Percentiles rank a stretch among this genome's conserved stretches.
Evolutionary conservation across 2,797 vertebrate species (phyloP).

Genomic region (Sebastes wilsoni): DNA sequence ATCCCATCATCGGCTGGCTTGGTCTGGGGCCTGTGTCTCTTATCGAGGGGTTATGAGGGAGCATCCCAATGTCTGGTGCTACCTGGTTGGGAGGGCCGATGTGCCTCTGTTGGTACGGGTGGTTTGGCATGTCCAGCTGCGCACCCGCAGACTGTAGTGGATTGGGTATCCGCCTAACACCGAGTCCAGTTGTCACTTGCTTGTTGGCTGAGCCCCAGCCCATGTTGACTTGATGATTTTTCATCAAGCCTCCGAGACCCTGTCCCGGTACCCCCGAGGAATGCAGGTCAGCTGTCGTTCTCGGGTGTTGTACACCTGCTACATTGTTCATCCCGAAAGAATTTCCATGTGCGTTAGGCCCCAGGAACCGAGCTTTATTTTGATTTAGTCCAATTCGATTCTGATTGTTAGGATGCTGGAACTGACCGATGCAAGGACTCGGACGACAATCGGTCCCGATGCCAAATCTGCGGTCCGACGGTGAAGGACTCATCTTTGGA

Average conservation of each 20-base stretch:
- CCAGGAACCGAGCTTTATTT: constrained; percentile 84
- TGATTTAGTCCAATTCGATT: constrained; percentile 83
- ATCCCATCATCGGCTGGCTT: constrained; percentile 81
- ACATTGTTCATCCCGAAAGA: constrained; percentile 83
- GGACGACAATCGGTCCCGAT: constrained; percentile 83
- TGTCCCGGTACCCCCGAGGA: constrained; percentile 76
- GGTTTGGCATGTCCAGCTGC: constrained; percentile 81
- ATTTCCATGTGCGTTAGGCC: constrained; percentile 78
- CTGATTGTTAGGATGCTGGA: constrained; percentile 86
- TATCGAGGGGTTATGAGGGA: constrained; percentile 83
- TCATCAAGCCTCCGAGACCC: constrained; percentile 82
- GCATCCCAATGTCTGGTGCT: constrained; percentile 85
- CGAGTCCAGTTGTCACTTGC: constrained; percentile 82
- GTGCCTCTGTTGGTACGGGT: constrained; percentile 86
- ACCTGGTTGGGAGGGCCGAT: constrained; percentile 87
- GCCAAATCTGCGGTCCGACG: constrained; percentile 85
- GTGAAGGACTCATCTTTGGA: constrained; percentile 83
- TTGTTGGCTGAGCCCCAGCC: constrained; percentile 86
- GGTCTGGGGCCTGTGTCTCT: constrained; percentile 84
- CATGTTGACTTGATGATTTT: constrained; percentile 69
- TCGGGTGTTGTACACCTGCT: constrained; percentile 81
- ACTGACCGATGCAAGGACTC: constrained; percentile 78
- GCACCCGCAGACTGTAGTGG: constrained; percentile 82
- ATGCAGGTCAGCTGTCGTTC: constrained; percentile 81
- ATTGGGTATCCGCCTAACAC: constrained; percentile 81